Base-by-base conservation (phyloP, 2,888 invertebrate species). In the Pandemis cinnamomeana region DNA sequence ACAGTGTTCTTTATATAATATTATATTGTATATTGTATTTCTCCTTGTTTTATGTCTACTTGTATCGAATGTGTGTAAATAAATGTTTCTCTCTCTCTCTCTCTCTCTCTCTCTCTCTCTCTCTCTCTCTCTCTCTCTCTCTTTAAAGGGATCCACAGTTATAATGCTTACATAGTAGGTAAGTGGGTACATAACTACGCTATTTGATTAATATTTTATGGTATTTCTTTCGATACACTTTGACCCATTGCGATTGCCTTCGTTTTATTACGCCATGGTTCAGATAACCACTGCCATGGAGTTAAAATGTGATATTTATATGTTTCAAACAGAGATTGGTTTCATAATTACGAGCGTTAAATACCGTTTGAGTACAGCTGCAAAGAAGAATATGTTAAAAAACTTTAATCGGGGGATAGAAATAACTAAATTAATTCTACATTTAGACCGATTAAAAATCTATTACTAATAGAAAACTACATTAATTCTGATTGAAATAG, bases 151-250 rank as follows among this genome's bases (percentile, higher is more conserved):
- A 20, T 20, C 15, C 27, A 27, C 13, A 58, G 10, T 10, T 58
- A 27, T 58, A 58, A 27, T 15, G n/a, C 3, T 15, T 2, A 11
- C 7, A 36, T 36, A 36, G 27, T 36, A 36, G 2, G 4, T 36
- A 36, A 36, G 4, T 36, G 27, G 27, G 27, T 36, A 36, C 27
- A 11, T 58, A 58, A 5, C 27, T 58, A 27, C 10, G 27, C 5
- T 58, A 27, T 58, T 58, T 7, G 4, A 58, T 11, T 63, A 7
- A 46, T 20, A 63, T 27, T 27, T 44, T 15, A 62, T 42, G 42
- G 42, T 44, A 41, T 62, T 62, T 42, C 10, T 62, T 20, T 20
- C 20, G 63, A 63, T 63, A 63, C 46, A 46, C 63, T 63, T 63
- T 63, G 63, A 63, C 63, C 63, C 7, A 7, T 46, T 27, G 20